Evolutionary conservation across 2,113 vertebrate species (phyloP).

Genomic region (Pseudopipra pipra): DNA sequence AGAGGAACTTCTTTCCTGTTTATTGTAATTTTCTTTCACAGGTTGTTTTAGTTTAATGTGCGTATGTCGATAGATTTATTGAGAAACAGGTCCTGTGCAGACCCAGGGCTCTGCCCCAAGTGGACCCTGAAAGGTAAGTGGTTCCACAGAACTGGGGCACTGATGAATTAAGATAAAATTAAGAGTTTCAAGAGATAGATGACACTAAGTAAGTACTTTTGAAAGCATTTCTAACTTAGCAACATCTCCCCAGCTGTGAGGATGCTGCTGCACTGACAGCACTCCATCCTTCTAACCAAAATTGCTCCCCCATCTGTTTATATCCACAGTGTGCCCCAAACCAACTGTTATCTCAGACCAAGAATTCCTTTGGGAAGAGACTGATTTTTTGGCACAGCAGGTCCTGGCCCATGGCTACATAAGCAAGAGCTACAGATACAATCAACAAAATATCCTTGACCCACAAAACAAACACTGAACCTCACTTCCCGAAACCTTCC

Average conservation of each 20-base stretch:
- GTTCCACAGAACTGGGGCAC: background rate
- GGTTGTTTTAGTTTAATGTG: background rate
- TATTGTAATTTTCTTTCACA: background rate
- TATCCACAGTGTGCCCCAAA: background rate
- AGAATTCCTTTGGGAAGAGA: background rate
- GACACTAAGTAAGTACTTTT: background rate
- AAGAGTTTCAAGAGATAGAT: background rate
- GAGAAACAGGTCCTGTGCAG: background rate
- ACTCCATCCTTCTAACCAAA: background rate
- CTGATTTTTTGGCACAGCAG: background rate
- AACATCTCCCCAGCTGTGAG: background rate
- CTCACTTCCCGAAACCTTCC: background rate
- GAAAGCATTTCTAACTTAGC: background rate
- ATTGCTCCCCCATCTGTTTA: background rate
- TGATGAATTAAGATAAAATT: background rate
- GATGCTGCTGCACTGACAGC: background rate
- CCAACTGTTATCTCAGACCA: background rate
- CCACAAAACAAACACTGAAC: background rate
- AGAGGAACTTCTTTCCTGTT: background rate
- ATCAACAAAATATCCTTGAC: background rate
- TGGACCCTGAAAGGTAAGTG: accelerated
- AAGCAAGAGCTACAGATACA: background rate
- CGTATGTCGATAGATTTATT: background rate
- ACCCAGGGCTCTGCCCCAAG: background rate
- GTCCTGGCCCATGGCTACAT: background rate